Evolutionary conservation across 2,888 invertebrate species (phyloP), one percentile per base, ranked within the genome.

Genomic region (Lacanobia wlatinum): DNA sequence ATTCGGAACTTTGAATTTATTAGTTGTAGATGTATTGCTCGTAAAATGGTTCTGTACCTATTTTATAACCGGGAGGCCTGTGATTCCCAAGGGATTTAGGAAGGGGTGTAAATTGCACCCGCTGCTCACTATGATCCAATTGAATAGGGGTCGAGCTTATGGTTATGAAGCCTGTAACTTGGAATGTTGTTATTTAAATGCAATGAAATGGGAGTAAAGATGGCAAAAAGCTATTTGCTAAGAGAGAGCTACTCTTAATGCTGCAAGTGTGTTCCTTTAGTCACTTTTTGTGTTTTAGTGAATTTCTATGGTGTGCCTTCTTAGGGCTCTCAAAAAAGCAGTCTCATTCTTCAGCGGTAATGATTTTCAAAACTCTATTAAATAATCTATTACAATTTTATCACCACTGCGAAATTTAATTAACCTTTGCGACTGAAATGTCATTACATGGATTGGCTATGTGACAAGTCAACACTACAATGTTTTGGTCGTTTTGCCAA

Each of bases 1-100:
- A 69, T 80, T 80, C 23, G 53, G 21, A 46, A 69, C 28, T 59
- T 74, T 59, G 55, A 63, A 75, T 80, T 65, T 80, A 75, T 75
- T 67, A 28, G 52, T 28, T 46, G 28, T 18, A 50, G 38, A 50
- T 34, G 78, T 34, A 56, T 59, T 40, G 65, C 61, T 72, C 78
- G 55, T 78, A 77, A 77, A 69, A 66, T 78, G 10, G 38, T 63
- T 58, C 12, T 40, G n/a, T 73, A 9, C 38, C 6, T 34, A 34
- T 72, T 77, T 71, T 66, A 71, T 65, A 40, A 60, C 61, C 16
- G 28, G n/a, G 21, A 56, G 50, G 56, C 43, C 43, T 46, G 68
- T 56, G 34, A 50, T 58, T 75, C 46, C 34, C 23, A 14, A 43
- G 1, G 23, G 50, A 67, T 61, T 64, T 56, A 8, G 55, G 7